Conservation (phyloP, 2,113 vertebrate genomes). For the Chloebia gouldiae region DNA sequence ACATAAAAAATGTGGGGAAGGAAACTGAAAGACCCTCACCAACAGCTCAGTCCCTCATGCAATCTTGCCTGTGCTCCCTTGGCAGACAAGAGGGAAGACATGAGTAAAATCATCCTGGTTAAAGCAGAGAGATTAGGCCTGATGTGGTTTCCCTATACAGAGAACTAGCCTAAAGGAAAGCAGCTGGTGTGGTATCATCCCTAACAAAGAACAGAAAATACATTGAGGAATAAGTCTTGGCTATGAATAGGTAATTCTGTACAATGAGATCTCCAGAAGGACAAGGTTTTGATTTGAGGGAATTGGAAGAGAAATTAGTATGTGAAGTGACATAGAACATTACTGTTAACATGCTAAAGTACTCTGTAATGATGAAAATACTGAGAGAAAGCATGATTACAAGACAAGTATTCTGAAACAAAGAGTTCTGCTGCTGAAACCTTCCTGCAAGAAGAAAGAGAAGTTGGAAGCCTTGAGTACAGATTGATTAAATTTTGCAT, state of each 20-base stretch:
- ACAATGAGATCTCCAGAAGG: background rate
- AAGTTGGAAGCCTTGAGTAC: background rate
- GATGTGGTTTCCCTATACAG: background rate
- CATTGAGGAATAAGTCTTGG: background rate
- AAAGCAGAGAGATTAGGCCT: background rate
- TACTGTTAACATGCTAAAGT: background rate
- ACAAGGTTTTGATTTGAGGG: background rate
- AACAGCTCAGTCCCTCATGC: accelerated
- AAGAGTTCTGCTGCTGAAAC: background rate
- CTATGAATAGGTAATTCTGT: background rate
- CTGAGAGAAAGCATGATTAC: background rate
- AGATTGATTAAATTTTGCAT: background rate
- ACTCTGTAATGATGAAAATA: background rate
- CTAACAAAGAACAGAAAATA: background rate
- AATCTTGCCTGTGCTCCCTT: background rate
- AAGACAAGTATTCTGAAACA: background rate
- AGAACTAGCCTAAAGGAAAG: background rate
- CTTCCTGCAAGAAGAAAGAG: background rate
- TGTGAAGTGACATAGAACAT: background rate
- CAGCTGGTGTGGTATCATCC: background rate
- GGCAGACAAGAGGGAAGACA: background rate
- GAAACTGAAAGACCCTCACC: background rate
- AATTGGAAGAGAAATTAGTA: background rate
- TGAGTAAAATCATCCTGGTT: background rate
- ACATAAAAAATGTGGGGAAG: background rate